A percentile compares a stretch with the other conserved stretches of the same genome.
These are phyloP conservation scores for Thalpophila matura DNA, from an alignment of 2,888 invertebrate genomes.

Conservation along the genomic window DNA sequence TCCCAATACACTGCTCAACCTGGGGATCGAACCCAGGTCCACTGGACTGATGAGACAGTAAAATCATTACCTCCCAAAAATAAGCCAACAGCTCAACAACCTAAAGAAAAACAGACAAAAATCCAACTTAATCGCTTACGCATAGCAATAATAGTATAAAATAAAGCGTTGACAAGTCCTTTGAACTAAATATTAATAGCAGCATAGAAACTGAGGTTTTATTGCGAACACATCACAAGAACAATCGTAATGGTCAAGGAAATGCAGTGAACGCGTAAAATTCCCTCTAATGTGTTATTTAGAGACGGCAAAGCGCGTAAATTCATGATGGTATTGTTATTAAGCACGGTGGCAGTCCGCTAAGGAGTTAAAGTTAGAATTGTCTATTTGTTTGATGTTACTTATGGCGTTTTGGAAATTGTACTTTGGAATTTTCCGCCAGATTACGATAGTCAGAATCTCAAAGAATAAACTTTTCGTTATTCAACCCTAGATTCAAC, in stretches of 20 bases:
- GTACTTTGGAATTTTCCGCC: neutral
- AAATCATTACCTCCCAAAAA: neutral
- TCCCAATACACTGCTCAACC: too few species aligned
- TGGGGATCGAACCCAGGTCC: too few species aligned
- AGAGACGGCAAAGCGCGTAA: constrained; percentile 57
- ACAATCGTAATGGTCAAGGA: constrained; percentile 76
- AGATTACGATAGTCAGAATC: neutral
- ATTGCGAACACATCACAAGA: constrained; percentile 75
- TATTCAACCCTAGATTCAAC: too few species aligned
- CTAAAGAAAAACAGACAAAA: constrained; percentile 51
- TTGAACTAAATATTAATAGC: constrained; percentile 78
- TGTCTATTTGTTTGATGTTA: constrained; percentile 35
- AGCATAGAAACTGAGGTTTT: constrained; percentile 68
- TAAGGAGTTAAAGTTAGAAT: constrained; percentile 26
- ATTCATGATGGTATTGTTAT: constrained; percentile 58
- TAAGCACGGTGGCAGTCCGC: constrained; percentile 49
- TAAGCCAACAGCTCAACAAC: constrained; percentile 16
- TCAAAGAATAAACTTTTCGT: neutral
- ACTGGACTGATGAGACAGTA: too few species aligned
- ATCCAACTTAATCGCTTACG: constrained; percentile 59
- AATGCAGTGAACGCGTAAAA: constrained; percentile 74
- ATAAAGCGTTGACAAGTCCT: constrained; percentile 69
- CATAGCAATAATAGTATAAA: constrained; percentile 56
- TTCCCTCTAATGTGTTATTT: constrained; percentile 67
- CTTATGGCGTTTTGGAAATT: constrained; percentile 2